Conservation (phyloP, 2,888 invertebrate species). For the Lingula anatina region DNA sequence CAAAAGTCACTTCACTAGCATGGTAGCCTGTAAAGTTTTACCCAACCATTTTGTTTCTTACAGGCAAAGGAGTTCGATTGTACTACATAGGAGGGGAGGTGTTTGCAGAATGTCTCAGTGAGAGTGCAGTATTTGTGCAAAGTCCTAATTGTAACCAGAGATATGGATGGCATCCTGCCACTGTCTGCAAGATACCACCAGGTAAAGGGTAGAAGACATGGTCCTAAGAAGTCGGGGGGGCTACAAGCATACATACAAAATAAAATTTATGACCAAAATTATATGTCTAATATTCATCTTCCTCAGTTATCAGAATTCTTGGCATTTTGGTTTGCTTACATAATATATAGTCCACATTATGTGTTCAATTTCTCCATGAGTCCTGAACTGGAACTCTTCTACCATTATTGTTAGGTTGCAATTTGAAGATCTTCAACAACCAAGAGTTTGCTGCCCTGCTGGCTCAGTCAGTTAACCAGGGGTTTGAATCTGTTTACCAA, state of each 20-base stretch:
- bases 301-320: neutral
- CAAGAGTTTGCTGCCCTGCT: constrained; percentile 95
- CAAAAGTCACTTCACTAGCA: too few species aligned
- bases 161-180: constrained; percentile 98
- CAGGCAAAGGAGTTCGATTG: constrained; percentile 80
- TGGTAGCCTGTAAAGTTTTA: too few species aligned
- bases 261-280: too few species aligned
- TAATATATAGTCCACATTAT: neutral
- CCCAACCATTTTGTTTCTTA: constrained; percentile 8
- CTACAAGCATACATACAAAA: too few species aligned
- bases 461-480: constrained; percentile 92
- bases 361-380: neutral
- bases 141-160: constrained; percentile 97
- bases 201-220: constrained; percentile 57
- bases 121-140: constrained; percentile 96
- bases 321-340: neutral
- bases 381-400: too few species aligned
- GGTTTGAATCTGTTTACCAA: constrained; percentile 97
- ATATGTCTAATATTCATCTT: too few species aligned
- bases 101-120: constrained; percentile 94
- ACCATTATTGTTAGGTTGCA: constrained; percentile 59
- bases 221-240: too few species aligned
- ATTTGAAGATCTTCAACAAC: constrained; percentile 95
- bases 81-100: constrained; percentile 98
- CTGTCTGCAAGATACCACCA: constrained; percentile 97